Base-by-base conservation (phyloP, 2,797 vertebrate species). In the Halcyon badia region DNA sequence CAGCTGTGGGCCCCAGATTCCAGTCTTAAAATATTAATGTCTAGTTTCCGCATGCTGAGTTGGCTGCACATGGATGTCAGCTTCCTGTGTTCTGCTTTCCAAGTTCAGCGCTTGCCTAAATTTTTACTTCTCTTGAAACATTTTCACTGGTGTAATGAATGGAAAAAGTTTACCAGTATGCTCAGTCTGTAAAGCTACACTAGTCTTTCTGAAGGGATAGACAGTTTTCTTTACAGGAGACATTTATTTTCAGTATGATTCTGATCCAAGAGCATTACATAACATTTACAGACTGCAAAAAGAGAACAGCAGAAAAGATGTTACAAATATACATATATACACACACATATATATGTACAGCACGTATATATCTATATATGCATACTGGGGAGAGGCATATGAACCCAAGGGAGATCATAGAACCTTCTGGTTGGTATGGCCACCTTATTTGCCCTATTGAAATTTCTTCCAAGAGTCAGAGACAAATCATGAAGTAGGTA, bases 51-150 rank as follows among this genome's bases (percentile, higher is more conserved):
- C 83, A 42, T 33, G 86, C 66, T 90, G 90, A 92, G 72, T 87
- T 95, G 92, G 92, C 90, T 89, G 92, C 92, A 82, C 70, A 70
- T 80, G 77, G 82, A 66, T 83, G 77, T 82, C 91, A 92, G 54
- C 88, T 93, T 91, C 88, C 91, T 90, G 87, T 78, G 83, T 25
- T 87, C 88, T 90, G 77, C 90, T 81, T 89, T 92, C 89, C 94
- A 79, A 83, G 49, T 82, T 88, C 92, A 22, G 51, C 28, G n/a
- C 72, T 95, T 48, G 69, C 72, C 2, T 57, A 62, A 65, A 56
- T 87, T 82, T 82, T 78, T 77, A 41, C 78, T 92, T 79, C 86
- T 87, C 70, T 79, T 92, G 86, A 90, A 94, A 82, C 6, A 0
- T 77, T 96, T 94, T 90, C 0, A 0, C 73, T 92, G 83, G 56